Evolutionary conservation across 2,888 invertebrate species (phyloP).

Genomic region (Ormyrus pomaceus): DNA sequence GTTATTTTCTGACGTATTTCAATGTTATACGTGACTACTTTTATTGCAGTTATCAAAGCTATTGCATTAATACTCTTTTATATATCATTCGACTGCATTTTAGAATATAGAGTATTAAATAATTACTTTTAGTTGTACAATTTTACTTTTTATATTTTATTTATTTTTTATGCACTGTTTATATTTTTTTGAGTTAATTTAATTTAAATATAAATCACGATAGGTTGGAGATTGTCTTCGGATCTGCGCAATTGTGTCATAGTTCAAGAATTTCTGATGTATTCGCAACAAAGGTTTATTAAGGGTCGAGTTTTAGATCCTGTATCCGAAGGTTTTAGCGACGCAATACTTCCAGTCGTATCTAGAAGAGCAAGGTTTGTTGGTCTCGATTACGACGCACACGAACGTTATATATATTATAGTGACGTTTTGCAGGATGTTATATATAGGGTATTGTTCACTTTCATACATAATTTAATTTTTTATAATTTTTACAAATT

Average conservation of each 20-base stretch:
- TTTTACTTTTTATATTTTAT: no score
- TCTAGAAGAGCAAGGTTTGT: constrained; percentile 94
- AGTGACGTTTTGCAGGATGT: constrained; percentile 98
- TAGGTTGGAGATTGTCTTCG: constrained; percentile 81
- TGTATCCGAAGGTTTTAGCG: constrained; percentile 92
- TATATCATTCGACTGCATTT: no score
- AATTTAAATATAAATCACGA: background rate
- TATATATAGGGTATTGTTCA: constrained; percentile 80
- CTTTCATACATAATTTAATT: background rate
- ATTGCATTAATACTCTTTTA: no score
- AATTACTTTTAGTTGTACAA: no score
- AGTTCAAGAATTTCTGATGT: constrained; percentile 93
- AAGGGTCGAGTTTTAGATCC: constrained; percentile 94
- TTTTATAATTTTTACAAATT: background rate
- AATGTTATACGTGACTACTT: no score
- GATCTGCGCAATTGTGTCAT: constrained; percentile 88
- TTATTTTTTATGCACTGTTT: no score
- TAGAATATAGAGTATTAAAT: no score
- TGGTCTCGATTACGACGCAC: constrained; percentile 94
- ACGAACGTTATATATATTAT: constrained; percentile 95
- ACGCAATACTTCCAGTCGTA: constrained; percentile 96
- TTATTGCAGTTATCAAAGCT: no score
- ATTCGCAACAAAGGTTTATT: constrained; percentile 96
- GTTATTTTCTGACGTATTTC: no score
- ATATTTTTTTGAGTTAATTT: no score